Conservation (phyloP, 2,888 invertebrate genomes). For the Drosophila cracens region DNA sequence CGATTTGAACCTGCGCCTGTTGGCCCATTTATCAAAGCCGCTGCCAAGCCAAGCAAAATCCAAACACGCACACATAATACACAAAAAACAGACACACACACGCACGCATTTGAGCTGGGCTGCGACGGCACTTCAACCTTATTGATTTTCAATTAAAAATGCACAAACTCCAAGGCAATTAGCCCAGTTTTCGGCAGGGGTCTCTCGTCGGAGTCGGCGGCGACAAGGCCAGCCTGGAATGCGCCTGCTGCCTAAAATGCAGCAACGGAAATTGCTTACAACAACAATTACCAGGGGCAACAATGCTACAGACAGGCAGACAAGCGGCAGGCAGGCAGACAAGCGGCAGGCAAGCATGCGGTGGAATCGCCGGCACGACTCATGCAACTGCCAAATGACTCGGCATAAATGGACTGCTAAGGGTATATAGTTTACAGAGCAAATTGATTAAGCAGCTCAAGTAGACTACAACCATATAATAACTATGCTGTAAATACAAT, state of each 20-base stretch:
- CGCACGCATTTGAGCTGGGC: conserved; percentile 8
- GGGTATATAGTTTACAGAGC: not conserved
- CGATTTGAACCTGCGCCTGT: conserved; percentile 5
- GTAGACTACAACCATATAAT: not conserved
- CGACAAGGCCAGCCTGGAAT: conserved; percentile 16
- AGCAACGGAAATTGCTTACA: conserved; percentile 77
- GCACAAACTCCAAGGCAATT: conserved; percentile 74
- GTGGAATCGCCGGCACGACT: not conserved
- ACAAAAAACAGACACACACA: not conserved
- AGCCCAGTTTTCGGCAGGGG: conserved; percentile 66
- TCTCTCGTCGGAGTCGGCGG: not conserved
- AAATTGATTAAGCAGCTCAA: conserved; percentile 6
- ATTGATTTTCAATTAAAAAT: conserved; percentile 81
- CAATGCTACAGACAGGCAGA: conserved; percentile 18
- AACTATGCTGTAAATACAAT: not conserved
- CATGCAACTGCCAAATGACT: conserved; percentile 23
- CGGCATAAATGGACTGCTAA: conserved; percentile 8
- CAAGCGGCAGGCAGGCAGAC: not conserved
- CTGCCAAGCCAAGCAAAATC: conserved; percentile 36
- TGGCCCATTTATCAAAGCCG: conserved; percentile 51
- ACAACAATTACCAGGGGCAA: conserved; percentile 62
- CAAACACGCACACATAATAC: conserved; percentile 16
- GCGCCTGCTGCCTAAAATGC: conserved; percentile 51
- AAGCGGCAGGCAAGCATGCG: not conserved
- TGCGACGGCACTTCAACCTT: conserved; percentile 51